Evolutionary conservation across 2,888 invertebrate genomes (phyloP).

Genomic region (Dasypogon diadema): DNA sequence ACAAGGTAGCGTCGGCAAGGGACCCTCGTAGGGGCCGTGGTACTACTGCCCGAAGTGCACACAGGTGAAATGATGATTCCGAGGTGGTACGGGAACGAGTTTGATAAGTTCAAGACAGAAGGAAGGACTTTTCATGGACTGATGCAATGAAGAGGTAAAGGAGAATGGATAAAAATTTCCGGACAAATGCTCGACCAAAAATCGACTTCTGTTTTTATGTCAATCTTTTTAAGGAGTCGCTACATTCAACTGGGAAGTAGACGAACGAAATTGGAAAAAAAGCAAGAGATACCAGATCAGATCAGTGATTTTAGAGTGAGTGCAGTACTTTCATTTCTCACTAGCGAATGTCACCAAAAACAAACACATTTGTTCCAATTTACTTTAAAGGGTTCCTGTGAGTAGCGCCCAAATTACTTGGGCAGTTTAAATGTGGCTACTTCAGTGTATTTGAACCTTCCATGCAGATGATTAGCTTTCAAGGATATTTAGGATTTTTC

Average conservation of each 20-base stretch:
- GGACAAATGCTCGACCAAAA: constrained; percentile 50
- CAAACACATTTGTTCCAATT: too few species aligned
- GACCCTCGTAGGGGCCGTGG: not conserved
- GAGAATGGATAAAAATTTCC: constrained; percentile 25
- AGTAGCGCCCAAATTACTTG: too few species aligned
- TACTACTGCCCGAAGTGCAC: not conserved
- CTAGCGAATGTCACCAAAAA: too few species aligned
- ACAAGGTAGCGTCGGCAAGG: constrained; percentile 15
- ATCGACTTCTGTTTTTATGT: constrained; percentile 38
- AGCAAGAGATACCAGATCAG: not conserved
- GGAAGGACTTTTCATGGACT: constrained; percentile 1
- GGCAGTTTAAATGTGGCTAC: too few species aligned
- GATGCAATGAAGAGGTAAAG: not conserved
- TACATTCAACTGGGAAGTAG: constrained; percentile 44
- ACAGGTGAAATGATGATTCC: constrained; percentile 22
- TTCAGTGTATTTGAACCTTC: too few species aligned
- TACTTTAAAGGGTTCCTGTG: too few species aligned
- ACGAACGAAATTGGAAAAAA: constrained; percentile 3
- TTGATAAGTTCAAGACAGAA: constrained; percentile 7
- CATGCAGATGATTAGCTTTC: too few species aligned
- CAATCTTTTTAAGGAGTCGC: constrained; percentile 9
- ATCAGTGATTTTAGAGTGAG: not conserved
- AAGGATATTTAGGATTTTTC: too few species aligned
- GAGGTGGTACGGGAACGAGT: constrained; percentile 33
- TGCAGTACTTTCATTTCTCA: too few species aligned